Percentiles rank a stretch among this genome's conserved stretches.
Conservation (phyloP, 2,888 invertebrate species). For the Steinernema hermaphroditum region DNA sequence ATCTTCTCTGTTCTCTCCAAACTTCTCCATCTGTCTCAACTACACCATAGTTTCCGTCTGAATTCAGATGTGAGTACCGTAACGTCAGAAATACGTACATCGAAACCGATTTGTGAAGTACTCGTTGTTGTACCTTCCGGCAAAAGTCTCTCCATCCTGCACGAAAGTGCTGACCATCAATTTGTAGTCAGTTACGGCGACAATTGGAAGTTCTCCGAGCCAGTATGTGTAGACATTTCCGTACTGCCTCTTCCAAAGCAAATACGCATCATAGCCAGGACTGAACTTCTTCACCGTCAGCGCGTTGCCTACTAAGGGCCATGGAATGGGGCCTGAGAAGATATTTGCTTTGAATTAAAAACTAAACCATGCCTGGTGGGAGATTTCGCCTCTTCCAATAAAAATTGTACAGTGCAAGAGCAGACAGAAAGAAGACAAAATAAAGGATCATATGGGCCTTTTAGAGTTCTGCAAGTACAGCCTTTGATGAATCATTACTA, state of each 20-base stretch:
- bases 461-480: too few species aligned
- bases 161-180: slow-evolving; percentile 33
- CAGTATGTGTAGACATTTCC: slow-evolving; percentile 40
- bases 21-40: slow-evolving; percentile 35
- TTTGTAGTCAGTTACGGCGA: slow-evolving; percentile 33
- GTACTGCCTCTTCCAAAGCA: slow-evolving; percentile 37
- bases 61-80: neutral
- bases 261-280: slow-evolving; percentile 34
- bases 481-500: too few species aligned
- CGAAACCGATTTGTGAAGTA: slow-evolving; percentile 13
- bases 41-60: slow-evolving; percentile 32
- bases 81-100: neutral
- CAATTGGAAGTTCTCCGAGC: slow-evolving; percentile 38
- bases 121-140: slow-evolving; percentile 22
- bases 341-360: neutral
- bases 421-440: neutral
- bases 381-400: slow-evolving; percentile 38
- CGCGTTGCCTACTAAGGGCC: slow-evolving; percentile 38
- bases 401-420: slow-evolving; percentile 31
- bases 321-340: slow-evolving; percentile 33
- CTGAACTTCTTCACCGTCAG: slow-evolving; percentile 19
- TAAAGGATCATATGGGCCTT: too few species aligned
- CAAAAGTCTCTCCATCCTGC: slow-evolving; percentile 38
- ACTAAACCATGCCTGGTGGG: slow-evolving; percentile 28
- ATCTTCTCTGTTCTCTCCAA: slow-evolving; percentile 37